Evolutionary conservation across 2,888 invertebrate genomes (phyloP).

Genomic region (Drosophila meridiana): DNA sequence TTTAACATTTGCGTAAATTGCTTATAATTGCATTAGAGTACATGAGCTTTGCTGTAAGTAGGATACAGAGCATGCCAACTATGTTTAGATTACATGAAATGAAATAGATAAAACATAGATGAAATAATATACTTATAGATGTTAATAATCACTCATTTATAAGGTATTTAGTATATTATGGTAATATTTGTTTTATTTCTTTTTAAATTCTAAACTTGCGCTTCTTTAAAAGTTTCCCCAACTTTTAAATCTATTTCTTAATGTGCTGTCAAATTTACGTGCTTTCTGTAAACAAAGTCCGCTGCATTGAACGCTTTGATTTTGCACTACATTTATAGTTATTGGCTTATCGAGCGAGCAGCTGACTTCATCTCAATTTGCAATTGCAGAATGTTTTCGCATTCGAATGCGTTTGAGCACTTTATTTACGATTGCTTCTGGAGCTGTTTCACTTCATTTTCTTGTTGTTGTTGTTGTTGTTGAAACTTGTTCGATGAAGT

Average conservation of each 20-base stretch:
- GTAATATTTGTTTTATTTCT: no score
- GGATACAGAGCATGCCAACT: not conserved
- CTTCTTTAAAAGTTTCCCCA: no score
- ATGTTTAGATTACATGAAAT: not conserved
- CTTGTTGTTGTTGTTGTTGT: not conserved
- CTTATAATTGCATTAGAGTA: no score
- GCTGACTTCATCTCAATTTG: constrained; percentile 12
- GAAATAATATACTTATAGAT: no score
- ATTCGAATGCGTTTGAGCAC: constrained; percentile 4
- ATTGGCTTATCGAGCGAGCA: constrained; percentile 14
- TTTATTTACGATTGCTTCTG: constrained; percentile 19
- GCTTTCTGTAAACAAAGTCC: not conserved
- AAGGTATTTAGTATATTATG: no score
- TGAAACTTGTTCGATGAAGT: constrained; percentile 9
- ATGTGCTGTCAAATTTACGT: not conserved
- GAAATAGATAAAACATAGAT: no score
- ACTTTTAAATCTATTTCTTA: not conserved
- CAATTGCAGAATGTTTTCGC: constrained; percentile 18
- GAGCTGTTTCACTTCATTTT: not conserved
- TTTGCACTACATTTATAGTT: constrained; percentile 4
- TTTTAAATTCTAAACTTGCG: no score
- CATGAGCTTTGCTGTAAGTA: no score
- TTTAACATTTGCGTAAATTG: no score
- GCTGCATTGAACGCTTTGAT: not conserved
- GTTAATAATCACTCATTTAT: no score